phyloP scores from a whole-genome alignment of 2,888 invertebrate species.

The Drosophila nr. fundita region DNA sequence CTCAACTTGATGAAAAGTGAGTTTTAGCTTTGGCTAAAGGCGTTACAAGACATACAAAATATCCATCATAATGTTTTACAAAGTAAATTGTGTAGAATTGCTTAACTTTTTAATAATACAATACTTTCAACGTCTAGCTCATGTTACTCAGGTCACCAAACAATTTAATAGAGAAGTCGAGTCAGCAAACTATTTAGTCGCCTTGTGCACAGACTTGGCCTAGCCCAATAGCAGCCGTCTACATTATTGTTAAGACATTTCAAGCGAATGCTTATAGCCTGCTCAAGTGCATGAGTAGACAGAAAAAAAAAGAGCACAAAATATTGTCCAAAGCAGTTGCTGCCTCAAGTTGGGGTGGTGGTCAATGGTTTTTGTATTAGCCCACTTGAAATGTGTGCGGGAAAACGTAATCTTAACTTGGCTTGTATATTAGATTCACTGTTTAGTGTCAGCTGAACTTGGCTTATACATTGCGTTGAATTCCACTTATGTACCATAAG shows the following conservation, averaged over 20 bases:
- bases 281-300: conserved; percentile 59
- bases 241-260: conserved; percentile 42
- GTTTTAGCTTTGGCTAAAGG: background rate
- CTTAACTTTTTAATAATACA: background rate
- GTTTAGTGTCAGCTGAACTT: background rate
- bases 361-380: conserved; percentile 34
- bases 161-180: conserved; percentile 1
- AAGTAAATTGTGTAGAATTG: background rate
- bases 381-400: conserved; percentile 22
- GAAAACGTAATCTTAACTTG: conserved; percentile 8
- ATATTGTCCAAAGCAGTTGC: conserved; percentile 15
- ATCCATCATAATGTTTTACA: background rate
- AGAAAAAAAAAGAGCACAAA: conserved; percentile 22
- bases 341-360: background rate
- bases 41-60: background rate
- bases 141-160: background rate
- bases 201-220: conserved; percentile 29
- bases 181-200: conserved; percentile 12
- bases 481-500: conserved; percentile 16
- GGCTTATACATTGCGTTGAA: background rate
- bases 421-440: conserved; percentile 2
- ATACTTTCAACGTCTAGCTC: background rate
- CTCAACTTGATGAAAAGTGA: background rate
- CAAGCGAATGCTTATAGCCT: conserved; percentile 19
- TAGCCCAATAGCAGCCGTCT: conserved; percentile 31